Evolutionary conservation across 2,113 vertebrate species (phyloP).

Genomic region (Thalassarche chlororhynchos): DNA sequence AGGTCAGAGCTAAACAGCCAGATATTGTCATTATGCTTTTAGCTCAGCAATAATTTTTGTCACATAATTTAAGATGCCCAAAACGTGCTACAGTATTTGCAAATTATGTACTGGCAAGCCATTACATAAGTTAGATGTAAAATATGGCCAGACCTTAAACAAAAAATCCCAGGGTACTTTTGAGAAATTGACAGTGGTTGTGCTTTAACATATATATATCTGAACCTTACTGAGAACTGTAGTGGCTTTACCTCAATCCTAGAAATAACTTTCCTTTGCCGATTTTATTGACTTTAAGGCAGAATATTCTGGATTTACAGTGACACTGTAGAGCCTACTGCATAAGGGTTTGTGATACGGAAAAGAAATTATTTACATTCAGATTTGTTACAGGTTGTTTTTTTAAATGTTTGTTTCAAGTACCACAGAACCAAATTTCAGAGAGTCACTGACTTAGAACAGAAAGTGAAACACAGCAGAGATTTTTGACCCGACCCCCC

Average conservation of each 20-base stretch:
- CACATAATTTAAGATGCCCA: not conserved
- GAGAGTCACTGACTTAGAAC: not conserved
- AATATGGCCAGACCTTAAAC: not conserved
- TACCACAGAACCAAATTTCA: not conserved
- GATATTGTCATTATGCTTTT: not conserved
- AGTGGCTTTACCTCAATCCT: not conserved
- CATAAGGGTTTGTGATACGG: not conserved
- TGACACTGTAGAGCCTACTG: not conserved
- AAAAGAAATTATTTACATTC: not conserved
- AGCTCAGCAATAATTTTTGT: not conserved
- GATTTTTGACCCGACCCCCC: not conserved
- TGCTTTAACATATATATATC: not conserved
- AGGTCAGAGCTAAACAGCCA: not conserved
- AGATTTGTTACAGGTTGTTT: not conserved
- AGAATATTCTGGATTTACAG: not conserved
- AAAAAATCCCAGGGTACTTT: not conserved
- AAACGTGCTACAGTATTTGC: not conserved
- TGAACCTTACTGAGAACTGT: not conserved
- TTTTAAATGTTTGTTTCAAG: not conserved
- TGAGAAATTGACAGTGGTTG: not conserved
- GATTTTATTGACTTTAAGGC: not conserved
- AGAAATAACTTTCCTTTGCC: not conserved
- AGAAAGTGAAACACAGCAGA: not conserved
- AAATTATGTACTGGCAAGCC: not conserved
- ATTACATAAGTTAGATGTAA: not conserved